A percentile compares a stretch with the other conserved stretches of the same genome.
phyloP scores from a whole-genome alignment of 1,140 invertebrate genomes.

The Macrosteles quadrilineatus region DNA sequence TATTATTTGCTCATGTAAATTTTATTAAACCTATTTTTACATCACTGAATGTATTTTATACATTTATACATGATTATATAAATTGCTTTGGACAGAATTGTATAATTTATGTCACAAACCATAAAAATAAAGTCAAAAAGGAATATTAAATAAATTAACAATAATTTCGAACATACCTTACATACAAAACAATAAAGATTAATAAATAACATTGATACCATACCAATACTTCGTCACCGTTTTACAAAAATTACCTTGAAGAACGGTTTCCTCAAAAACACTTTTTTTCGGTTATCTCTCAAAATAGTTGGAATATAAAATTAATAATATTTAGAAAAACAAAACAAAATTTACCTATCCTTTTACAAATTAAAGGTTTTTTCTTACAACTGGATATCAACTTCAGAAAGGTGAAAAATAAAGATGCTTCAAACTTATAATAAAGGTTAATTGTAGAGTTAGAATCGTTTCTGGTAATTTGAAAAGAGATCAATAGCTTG shows the following conservation, averaged over 20 bases:
- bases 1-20: slow-evolving; percentile 30
- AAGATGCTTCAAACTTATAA: not conserved
- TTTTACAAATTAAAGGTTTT: not conserved
- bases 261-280: not conserved
- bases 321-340: not conserved
- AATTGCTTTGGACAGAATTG: slow-evolving; percentile 23
- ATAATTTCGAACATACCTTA: slow-evolving; percentile 21
- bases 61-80: slow-evolving; percentile 30
- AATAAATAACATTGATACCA: not conserved
- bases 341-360: slow-evolving; percentile 7
- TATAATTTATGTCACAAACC: slow-evolving; percentile 27
- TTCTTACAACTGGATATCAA: not conserved
- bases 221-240: slow-evolving; percentile 14
- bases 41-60: slow-evolving; percentile 30
- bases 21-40: slow-evolving; percentile 29
- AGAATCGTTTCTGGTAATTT: slow-evolving; percentile 2
- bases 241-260: not conserved
- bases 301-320: not conserved
- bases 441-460: not conserved
- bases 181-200: slow-evolving; percentile 7
- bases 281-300: too few relatives aligned
- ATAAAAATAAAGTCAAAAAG: slow-evolving; percentile 26
- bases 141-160: slow-evolving; percentile 24
- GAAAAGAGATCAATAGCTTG: slow-evolving; percentile 23
- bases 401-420: too few relatives aligned